These are phyloP conservation scores for Eremophila alpestris DNA, from an alignment of 2,797 vertebrate genomes.

Conservation along the genomic window DNA sequence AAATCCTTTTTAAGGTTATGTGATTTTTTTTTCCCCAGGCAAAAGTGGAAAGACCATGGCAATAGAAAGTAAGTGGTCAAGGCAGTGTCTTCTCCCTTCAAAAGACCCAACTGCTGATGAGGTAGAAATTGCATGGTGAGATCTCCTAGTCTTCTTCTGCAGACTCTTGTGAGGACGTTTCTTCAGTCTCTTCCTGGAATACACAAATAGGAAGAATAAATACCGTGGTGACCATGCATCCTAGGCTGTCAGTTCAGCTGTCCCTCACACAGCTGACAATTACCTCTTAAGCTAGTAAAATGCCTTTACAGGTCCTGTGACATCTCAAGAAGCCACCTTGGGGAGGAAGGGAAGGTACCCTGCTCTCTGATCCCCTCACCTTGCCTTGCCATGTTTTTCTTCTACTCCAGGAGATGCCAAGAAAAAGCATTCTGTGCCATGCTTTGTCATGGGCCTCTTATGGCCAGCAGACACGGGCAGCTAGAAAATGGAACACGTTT, in stretches of 20 bases:
- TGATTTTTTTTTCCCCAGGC: constrained; percentile 70
- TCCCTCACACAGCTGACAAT: not conserved
- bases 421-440: not conserved
- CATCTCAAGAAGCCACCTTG: not conserved
- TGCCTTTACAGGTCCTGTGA: not conserved
- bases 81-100: constrained; percentile 90
- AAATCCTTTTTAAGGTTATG: constrained; percentile 82
- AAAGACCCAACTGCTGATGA: constrained; percentile 95
- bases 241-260: not conserved
- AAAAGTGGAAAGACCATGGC: constrained; percentile 86
- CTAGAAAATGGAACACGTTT: not conserved
- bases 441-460: not conserved
- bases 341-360: not conserved
- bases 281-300: not conserved
- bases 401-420: not conserved
- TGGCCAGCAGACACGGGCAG: rapidly evolving
- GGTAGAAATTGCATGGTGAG: constrained; percentile 88
- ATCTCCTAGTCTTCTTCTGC: constrained; percentile 87
- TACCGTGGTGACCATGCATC: rapidly evolving
- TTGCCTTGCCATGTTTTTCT: not conserved
- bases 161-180: constrained; percentile 89
- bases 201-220: constrained; percentile 51
- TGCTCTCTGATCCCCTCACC: not conserved
- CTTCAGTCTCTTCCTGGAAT: constrained; percentile 88
- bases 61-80: constrained; percentile 91